Evolutionary conservation across 2,888 invertebrate species (phyloP), one percentile per base, ranked within the genome.

Genomic region (Euzetes globulus): DNA sequence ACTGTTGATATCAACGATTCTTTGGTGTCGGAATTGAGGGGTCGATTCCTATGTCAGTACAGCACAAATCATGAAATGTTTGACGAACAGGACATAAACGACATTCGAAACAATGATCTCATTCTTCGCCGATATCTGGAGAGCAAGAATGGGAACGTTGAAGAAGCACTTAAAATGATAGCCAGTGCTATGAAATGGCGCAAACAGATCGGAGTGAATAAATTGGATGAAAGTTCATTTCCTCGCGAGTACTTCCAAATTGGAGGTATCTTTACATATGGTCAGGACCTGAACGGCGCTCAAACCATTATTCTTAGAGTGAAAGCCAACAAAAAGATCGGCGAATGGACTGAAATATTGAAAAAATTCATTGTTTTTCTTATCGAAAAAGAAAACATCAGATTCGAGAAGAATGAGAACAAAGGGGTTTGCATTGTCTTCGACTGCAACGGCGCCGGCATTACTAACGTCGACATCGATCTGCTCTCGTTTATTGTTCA

Each of bases 131-230:
- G 80, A 33, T 83, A 80, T 76, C 79, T 82, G n/a, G 76, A 78
- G 27, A 79, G 78, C 65, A 77, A 79, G 41, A 78, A 78, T 50
- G 80, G 80, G 13, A 79, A 80, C n/a, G 73, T 81, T 25, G 80
- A 81, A 45, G 80, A 81, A 55, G 81, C 81, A 2, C 77, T 79
- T 29, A 79, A 79, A 50, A 79, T 81, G 75, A 77, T 82, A 5
- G 79, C 82, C 50, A 81, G 80, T 58, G 78, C 80, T 7, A 77
- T 82, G 71, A 81, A 79, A 76, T 82, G 81, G 80, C 78, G 82
- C 47, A 80, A 80, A 71, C 80, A 80, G 63, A 77, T 79, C 71
- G 79, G 79, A 47, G 65, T 65, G 15, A 65, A 65, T 15, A 1
- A 33, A 37, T 2, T 65, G 37, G 33, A 37, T 4, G 65, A 65